A percentile compares a stretch with the other conserved stretches of the same genome.
phyloP scores from a whole-genome alignment of 2,888 invertebrate genomes.

The Archaeoteleia sp. region DNA sequence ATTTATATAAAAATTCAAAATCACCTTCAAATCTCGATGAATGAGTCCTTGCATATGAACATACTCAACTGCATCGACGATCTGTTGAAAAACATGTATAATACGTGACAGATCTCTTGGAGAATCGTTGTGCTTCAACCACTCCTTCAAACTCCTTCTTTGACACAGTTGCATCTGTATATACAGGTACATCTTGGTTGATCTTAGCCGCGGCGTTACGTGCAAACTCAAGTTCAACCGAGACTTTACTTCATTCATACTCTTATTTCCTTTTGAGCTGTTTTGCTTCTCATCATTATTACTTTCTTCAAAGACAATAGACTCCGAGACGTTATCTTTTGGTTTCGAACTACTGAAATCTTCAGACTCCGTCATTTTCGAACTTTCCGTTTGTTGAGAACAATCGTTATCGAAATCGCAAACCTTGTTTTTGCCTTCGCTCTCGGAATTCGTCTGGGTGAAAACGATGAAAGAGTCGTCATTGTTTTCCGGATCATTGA shows the following conservation, averaged over 20 bases:
- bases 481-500: slow-evolving; percentile 25
- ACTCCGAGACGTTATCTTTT: slow-evolving; percentile 48
- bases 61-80: slow-evolving; percentile 95
- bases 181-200: slow-evolving; percentile 85
- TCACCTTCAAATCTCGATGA: slow-evolving; percentile 95
- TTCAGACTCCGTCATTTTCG: too few species aligned
- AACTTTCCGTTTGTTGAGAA: too few species aligned
- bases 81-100: slow-evolving; percentile 88
- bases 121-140: slow-evolving; percentile 79
- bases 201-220: too few species aligned
- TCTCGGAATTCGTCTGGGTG: slow-evolving; percentile 65
- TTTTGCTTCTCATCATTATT: slow-evolving; percentile 2
- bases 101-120: slow-evolving; percentile 74
- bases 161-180: slow-evolving; percentile 99
- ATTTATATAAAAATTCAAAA: too few species aligned
- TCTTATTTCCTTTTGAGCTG: too few species aligned
- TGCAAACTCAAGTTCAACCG: too few species aligned
- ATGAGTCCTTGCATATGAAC: slow-evolving; percentile 94
- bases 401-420: too few species aligned
- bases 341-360: too few species aligned
- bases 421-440: slow-evolving; percentile 19
- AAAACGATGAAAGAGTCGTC: slow-evolving; percentile 77
- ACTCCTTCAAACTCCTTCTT: slow-evolving; percentile 91
- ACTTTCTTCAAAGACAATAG: slow-evolving; percentile 49
- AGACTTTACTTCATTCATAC: too few species aligned